Conservation (phyloP, 2,888 invertebrate genomes). For the Drosophila meridiana region DNA sequence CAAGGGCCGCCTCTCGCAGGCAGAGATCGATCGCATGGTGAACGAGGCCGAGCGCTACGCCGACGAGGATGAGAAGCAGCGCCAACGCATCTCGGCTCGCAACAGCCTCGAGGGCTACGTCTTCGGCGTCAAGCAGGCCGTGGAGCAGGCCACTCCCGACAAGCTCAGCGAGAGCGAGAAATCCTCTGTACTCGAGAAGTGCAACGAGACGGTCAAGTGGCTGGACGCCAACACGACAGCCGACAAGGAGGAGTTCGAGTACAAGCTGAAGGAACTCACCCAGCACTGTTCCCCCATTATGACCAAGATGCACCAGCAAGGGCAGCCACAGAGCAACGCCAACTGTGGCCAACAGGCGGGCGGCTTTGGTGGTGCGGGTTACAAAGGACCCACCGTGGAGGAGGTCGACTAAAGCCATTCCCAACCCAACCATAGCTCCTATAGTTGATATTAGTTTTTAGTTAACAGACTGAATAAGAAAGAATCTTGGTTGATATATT, state of each 20-base stretch:
- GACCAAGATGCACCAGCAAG: slow-evolving; percentile 85
- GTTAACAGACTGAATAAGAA: slow-evolving; percentile 21
- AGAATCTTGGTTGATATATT: slow-evolving; percentile 1
- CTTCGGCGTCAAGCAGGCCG: slow-evolving; percentile 36
- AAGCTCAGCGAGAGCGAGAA: slow-evolving; percentile 88
- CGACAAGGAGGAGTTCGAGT: slow-evolving; percentile 90
- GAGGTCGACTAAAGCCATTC: slow-evolving; percentile 77
- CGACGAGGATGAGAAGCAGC: slow-evolving; percentile 70
- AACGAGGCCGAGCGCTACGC: slow-evolving; percentile 90
- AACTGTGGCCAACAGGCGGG: slow-evolving; percentile 86
- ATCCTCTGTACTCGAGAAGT: slow-evolving; percentile 87
- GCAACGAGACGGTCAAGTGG: slow-evolving; percentile 86
- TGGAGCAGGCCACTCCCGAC: slow-evolving; percentile 20
- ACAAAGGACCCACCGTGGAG: slow-evolving; percentile 83
- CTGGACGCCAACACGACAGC: slow-evolving; percentile 91
- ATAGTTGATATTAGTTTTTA: slow-evolving; percentile 11
- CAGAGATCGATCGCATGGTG: slow-evolving; percentile 92
- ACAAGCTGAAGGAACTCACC: slow-evolving; percentile 65
- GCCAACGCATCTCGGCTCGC: slow-evolving; percentile 35
- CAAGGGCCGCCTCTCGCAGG: slow-evolving; percentile 91
- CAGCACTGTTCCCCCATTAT: slow-evolving; percentile 84
- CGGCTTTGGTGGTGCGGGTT: background rate
- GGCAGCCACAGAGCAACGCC: slow-evolving; percentile 59
- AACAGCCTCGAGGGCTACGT: slow-evolving; percentile 37
- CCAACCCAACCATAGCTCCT: background rate